Evolutionary conservation across 2,888 invertebrate species (phyloP), one percentile per base, ranked within the genome.

Genomic region (Alloscopus bannaensis): DNA sequence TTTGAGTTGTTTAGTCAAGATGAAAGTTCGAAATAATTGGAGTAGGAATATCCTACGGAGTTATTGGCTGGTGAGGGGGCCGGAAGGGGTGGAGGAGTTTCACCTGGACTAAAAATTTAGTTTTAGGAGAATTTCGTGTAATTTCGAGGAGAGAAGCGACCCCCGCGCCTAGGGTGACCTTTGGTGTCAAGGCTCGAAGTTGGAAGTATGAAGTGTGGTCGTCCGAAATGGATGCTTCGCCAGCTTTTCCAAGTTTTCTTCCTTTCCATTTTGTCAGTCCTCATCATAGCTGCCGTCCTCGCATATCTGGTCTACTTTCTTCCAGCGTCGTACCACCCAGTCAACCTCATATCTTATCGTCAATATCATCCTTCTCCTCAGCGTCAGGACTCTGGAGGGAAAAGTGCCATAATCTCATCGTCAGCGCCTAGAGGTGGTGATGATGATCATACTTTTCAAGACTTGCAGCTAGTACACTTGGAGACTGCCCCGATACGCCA

Each of bases 191-290:
- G n/a, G n/a, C n/a, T n/a, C n/a, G n/a, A n/a, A n/a, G n/a, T n/a
- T n/a, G n/a, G 60, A 57, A 68, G 60, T 68, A 84, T 84, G 84
- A 76, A 71, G 72, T 82, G 82, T 73, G 78, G 75, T 42, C 81
- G 79, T 79, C 76, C 79, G 52, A 78, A 75, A 83, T 83, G 83
- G 83, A 65, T 81, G 55, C 60, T 83, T 42, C 81, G 81, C 42
- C 76, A 83, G 65, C 57, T 83, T 29, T 83, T 84, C 69, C 76
- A 81, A 66, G 76, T 80, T 22, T 84, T 84, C 64, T 81, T 84
- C 66, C 72, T 84, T 18, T 57, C 78, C 1, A 79, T 84, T 45
- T 72, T 84, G 22, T 65, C 71, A 18, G 50, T 84, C 64, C 71
- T 82, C 18, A 31, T 83, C 20, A 31, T 83, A 50, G 83, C 72